Evolutionary conservation across 2,113 vertebrate genomes (phyloP), one percentile per base, ranked within the genome.

Genomic region (Eolophus roseicapilla): DNA sequence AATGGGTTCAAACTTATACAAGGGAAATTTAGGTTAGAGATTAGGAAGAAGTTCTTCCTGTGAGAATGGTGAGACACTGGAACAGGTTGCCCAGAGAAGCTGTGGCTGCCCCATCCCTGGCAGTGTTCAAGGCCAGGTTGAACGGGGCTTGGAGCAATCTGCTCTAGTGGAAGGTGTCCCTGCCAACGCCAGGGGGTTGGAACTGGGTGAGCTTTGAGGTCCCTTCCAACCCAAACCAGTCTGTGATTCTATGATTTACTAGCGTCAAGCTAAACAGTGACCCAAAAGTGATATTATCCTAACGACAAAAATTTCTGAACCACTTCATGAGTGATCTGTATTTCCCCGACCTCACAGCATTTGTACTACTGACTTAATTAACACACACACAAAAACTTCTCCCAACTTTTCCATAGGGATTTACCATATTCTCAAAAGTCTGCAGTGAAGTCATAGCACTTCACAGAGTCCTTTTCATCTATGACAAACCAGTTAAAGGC

Each of bases 401-500:
- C 71, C 21, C 19, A 27, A 9, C 21, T 59, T n/a, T 64, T 52
- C 77, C 35, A 5, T 3, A 28, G 14, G 33, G 64, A 24, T 57
- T 35, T 53, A 47, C 23, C 17, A 3, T 10, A 6, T 21, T 47
- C 44, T 7, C 41, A 8, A 3, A 35, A 57, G 44, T 13, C 50
- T 20, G 41, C 47, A 46, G 33, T 2, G 16, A 64, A 44, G 35
- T 27, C 41, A 12, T 0, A 23, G 33, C 73, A 9, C 39, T 13
- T n/a, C 57, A n/a, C 13, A 59, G 55, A 18, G 9, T 31, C 15
- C 23, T 49, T 33, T 29, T 11, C 24, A 35, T 27, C 53, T 29
- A 10, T 3, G 10, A 18, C n/a, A 33, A 47, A 17, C 17, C 33
- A 46, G 29, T 3, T 33, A 41, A 64, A 0, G 1, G n/a, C 25